A percentile compares a stretch with the other conserved stretches of the same genome.
Conservation (phyloP, 2,113 vertebrate species). For the Miniopterus natalensis region DNA sequence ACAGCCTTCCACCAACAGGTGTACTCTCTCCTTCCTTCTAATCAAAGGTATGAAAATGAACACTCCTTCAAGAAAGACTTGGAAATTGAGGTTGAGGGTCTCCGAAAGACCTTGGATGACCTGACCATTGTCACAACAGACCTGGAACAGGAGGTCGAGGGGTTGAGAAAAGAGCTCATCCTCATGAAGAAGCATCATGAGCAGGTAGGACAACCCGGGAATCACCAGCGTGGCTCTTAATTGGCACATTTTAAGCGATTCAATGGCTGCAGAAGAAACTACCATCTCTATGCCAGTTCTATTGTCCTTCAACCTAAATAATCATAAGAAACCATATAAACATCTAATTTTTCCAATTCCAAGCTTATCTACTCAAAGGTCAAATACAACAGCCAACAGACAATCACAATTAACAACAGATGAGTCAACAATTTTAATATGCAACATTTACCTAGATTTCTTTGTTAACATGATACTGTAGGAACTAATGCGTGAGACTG, state of each 20-base stretch:
- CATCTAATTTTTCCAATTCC: background rate
- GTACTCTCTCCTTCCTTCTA: background rate
- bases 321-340: background rate
- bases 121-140: constrained; percentile 90
- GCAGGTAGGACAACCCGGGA: constrained; percentile 82
- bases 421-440: background rate
- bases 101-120: constrained; percentile 89
- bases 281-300: background rate
- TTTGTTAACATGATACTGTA: background rate
- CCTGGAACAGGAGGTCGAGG: constrained; percentile 91
- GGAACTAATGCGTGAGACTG: background rate
- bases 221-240: background rate
- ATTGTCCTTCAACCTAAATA: background rate
- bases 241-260: background rate
- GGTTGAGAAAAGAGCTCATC: constrained; percentile 89
- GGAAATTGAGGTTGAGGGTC: constrained; percentile 88
- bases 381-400: background rate
- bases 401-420: background rate
- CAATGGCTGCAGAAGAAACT: background rate
- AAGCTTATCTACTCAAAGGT: background rate
- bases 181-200: constrained; percentile 90
- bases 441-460: background rate
- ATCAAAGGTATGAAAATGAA: constrained; percentile 89
- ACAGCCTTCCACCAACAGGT: background rate
- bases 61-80: constrained; percentile 87